phyloP scores from a whole-genome alignment of 2,888 invertebrate species.

The Sesia bembeciformis region DNA sequence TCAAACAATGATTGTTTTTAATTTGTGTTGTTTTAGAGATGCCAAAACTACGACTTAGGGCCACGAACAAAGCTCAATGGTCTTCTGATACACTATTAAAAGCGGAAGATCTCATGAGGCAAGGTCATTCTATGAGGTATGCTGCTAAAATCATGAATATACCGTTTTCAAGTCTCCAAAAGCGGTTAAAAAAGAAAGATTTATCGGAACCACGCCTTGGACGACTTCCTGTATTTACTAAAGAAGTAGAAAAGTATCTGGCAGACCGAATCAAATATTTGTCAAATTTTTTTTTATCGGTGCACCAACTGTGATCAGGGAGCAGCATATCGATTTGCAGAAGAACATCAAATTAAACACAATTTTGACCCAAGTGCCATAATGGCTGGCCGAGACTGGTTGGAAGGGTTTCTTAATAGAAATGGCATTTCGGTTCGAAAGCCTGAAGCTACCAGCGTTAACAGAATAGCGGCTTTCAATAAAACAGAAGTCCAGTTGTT shows the following conservation, averaged over 20 bases:
- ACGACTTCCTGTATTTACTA: not conserved
- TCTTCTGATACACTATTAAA: not conserved
- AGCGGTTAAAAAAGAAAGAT: not conserved
- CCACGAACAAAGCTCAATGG: not conserved
- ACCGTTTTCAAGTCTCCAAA: not conserved
- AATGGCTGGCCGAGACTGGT: slow-evolving; percentile 19
- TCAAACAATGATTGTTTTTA: not conserved
- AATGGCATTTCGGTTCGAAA: slow-evolving; percentile 15
- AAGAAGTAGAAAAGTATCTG: not conserved
- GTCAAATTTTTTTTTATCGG: slow-evolving; percentile 5
- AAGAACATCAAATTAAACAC: not conserved
- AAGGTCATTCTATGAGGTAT: not conserved
- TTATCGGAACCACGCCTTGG: not conserved
- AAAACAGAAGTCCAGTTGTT: slow-evolving; percentile 19
- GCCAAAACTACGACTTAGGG: not conserved
- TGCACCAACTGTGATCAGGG: slow-evolving; percentile 3
- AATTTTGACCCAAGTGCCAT: no score
- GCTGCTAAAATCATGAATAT: not conserved
- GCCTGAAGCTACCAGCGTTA: slow-evolving; percentile 18
- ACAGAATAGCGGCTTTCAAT: slow-evolving; percentile 22
- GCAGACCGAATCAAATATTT: not conserved
- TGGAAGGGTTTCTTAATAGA: slow-evolving; percentile 13
- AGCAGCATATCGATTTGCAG: slow-evolving; percentile 3
- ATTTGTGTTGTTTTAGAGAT: not conserved
- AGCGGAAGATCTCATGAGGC: not conserved